A percentile compares a stretch with the other conserved stretches of the same genome.
phyloP scores from a whole-genome alignment of 2,797 vertebrate genomes.

The Schizopygopsis malacanthus region DNA sequence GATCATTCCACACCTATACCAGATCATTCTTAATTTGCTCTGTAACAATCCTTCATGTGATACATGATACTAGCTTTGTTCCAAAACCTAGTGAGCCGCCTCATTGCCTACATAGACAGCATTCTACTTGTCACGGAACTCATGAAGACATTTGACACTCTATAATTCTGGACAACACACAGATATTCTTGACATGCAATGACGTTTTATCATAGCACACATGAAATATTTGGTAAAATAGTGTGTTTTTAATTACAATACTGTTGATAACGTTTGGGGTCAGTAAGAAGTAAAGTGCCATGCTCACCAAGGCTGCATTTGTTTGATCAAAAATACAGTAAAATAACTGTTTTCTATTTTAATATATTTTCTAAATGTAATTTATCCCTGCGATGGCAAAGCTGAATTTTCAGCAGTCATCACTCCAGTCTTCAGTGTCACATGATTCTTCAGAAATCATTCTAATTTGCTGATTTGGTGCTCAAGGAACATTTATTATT shows the following conservation, averaged over 20 bases:
- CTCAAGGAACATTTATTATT: not conserved
- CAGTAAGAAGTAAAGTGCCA: not conserved
- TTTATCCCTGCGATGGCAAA: not conserved
- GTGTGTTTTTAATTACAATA: not conserved
- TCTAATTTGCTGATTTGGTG: not conserved
- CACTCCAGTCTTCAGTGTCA: not conserved
- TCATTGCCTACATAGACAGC: conserved; percentile 16
- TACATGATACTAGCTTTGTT: conserved; percentile 11
- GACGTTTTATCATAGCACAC: not conserved
- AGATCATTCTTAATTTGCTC: conserved; percentile 38
- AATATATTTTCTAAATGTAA: not conserved
- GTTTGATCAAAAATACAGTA: not conserved
- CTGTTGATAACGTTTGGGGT: not conserved
- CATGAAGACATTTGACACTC: not conserved
- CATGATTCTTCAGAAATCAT: not conserved
- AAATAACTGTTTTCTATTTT: not conserved
- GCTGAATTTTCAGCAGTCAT: not conserved
- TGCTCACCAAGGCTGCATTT: not conserved
- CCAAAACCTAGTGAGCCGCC: not conserved
- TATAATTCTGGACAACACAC: not conserved
- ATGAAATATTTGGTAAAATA: not conserved
- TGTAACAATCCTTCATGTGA: conserved; percentile 43
- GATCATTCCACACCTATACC: conserved; percentile 24
- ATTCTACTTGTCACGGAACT: not conserved
- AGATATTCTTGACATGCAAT: not conserved